Evolutionary conservation across 2,888 invertebrate genomes (phyloP).

Genomic region (Athrips mouffetella): DNA sequence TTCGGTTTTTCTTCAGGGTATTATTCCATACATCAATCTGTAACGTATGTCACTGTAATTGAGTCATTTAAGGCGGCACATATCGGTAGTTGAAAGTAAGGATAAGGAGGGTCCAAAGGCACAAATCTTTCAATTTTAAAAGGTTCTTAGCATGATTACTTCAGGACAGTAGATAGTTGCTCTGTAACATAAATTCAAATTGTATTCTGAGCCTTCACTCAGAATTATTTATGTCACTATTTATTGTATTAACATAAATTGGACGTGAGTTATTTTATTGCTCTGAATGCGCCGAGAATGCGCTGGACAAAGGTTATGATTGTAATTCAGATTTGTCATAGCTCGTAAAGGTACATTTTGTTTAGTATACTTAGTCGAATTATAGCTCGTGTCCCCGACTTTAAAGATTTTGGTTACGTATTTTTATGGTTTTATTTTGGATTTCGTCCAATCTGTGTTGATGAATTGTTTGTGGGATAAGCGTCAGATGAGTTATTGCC

Average conservation of each 20-base stretch:
- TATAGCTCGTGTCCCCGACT: constrained; percentile 22
- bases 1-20: background rate
- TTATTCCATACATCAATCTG: constrained; percentile 8
- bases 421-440: constrained; percentile 10
- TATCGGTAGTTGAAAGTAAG: constrained; percentile 8
- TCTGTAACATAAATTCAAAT: constrained; percentile 69
- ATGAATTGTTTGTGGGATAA: constrained; percentile 5
- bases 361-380: constrained; percentile 38
- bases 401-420: constrained; percentile 27
- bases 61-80: background rate
- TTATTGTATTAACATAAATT: constrained; percentile 79
- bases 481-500: background rate
- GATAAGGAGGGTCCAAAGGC: constrained; percentile 23
- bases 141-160: constrained; percentile 48
- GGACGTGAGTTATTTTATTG: constrained; percentile 77
- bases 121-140: constrained; percentile 59
- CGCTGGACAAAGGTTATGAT: constrained; percentile 69
- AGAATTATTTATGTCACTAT: constrained; percentile 73
- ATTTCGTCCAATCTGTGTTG: background rate
- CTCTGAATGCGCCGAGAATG: constrained; percentile 63
- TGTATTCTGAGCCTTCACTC: constrained; percentile 59
- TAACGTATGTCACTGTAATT: background rate
- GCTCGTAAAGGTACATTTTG: constrained; percentile 65
- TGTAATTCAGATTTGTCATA: constrained; percentile 73
- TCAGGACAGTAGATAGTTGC: constrained; percentile 34